phyloP scores from a whole-genome alignment of 2,888 invertebrate species.

The Volucella inanis region DNA sequence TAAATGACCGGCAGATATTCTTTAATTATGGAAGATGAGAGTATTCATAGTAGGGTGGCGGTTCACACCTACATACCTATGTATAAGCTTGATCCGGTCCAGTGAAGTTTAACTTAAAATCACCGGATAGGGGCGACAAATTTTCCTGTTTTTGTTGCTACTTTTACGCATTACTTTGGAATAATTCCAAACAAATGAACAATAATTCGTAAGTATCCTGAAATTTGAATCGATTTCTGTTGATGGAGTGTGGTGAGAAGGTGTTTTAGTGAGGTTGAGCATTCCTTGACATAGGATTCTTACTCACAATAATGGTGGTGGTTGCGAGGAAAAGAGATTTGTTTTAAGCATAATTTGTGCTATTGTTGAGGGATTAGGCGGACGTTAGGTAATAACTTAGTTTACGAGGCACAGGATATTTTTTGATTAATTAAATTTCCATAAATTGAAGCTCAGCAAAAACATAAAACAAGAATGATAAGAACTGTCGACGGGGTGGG shows the following conservation, averaged over 20 bases:
- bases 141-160: conserved; percentile 28
- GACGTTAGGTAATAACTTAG: conserved; percentile 61
- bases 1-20: conserved; percentile 56
- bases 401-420: conserved; percentile 50
- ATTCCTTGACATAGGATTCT: no score
- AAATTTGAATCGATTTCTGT: conserved; percentile 44
- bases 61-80: conserved; percentile 45
- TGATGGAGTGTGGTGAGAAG: neutral
- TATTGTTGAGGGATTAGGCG: conserved; percentile 58
- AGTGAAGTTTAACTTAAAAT: conserved; percentile 24
- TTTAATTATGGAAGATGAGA: neutral
- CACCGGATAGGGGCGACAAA: conserved; percentile 24
- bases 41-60: conserved; percentile 34
- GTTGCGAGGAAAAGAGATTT: conserved; percentile 15
- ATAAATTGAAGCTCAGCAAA: conserved; percentile 59
- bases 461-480: neutral
- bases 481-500: neutral
- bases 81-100: no score
- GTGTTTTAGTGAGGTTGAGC: no score
- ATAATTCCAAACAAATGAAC: conserved; percentile 61
- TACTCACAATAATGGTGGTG: neutral
- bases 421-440: conserved; percentile 70
- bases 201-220: conserved; percentile 37
- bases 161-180: conserved; percentile 16
- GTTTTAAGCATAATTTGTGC: conserved; percentile 64